phyloP scores from a whole-genome alignment of 2,113 vertebrate genomes.

The Paralichthys olivaceus region DNA sequence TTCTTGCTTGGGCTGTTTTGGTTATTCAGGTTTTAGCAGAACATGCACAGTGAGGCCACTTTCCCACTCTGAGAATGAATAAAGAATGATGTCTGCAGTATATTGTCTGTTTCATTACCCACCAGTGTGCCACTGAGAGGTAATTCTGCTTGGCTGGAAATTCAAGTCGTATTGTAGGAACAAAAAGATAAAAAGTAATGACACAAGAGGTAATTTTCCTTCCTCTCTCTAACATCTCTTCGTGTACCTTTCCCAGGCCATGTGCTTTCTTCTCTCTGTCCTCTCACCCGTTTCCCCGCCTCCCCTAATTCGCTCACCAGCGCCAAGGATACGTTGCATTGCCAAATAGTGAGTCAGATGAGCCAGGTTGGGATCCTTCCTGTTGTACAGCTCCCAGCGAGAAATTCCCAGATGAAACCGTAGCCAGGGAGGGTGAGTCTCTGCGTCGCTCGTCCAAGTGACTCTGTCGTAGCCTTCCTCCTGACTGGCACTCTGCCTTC shows the following conservation, averaged over 20 bases:
- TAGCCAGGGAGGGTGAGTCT: slow-evolving; percentile 84
- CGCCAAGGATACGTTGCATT: slow-evolving; percentile 71
- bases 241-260: neutral
- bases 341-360: slow-evolving; percentile 79
- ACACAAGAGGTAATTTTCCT: neutral
- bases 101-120: neutral
- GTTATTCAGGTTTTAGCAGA: neutral
- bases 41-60: neutral
- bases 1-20: neutral
- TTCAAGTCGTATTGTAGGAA: neutral
- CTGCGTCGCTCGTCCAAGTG: slow-evolving; percentile 69
- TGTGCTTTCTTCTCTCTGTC: neutral
- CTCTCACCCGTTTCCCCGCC: neutral
- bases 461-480: slow-evolving; percentile 78
- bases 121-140: neutral
- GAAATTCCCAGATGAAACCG: slow-evolving; percentile 86
- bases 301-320: slow-evolving; percentile 69
- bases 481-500: slow-evolving; percentile 82
- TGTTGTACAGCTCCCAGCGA: slow-evolving; percentile 84
- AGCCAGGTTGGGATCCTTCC: slow-evolving; percentile 77
- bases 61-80: neutral
- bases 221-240: neutral
- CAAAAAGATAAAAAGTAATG: slow-evolving; percentile 1
- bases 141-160: neutral
- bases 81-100: neutral